Base-by-base conservation (phyloP, 2,888 invertebrate genomes). In the Tiliacea citrago region DNA sequence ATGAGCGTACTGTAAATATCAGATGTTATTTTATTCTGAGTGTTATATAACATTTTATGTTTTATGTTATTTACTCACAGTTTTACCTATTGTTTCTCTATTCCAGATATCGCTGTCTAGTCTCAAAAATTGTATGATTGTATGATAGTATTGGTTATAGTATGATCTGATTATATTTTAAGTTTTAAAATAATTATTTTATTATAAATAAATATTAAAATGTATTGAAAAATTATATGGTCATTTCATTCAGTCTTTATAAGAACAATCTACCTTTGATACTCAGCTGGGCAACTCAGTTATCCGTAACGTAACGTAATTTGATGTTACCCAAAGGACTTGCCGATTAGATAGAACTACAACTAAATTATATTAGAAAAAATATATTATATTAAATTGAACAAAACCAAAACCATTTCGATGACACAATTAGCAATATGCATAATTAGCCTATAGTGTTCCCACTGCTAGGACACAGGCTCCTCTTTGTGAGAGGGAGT, bases 81-180 rank as follows among this genome's bases (percentile, higher is more conserved):
- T 76, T 78, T 81, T 85, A 83, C 81, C 75, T 79, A 69, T 77
- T 79, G 83, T 84, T 82, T 82, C 81, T 83, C 79, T 76, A 77
- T 82, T 87, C 88, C 86, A 90, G 93, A 93, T 92, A 91, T 93
- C 92, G 92, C 93, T 94, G 90, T 96, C 96, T 96, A 96, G 96
- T 96, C 96, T 95, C 89, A 93, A 94, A 93, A 94, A 92, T 90
- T 93, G 92, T 93, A 92, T 92, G 91, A 92, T 88, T 88, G 87
- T 87, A 86, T 86, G 75, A 79, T 88, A 91, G 86, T 90, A 93
- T 93, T 92, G 93, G 93, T 92, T 92, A 90, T 90, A 91, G 80
- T 92, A 91, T 91, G 92, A 94, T 93, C 91, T 93, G 93, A 94
- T 77, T 91, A 86, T 90, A 92, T 90, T 91, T 82, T 95, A 93